Evolutionary conservation across 30 jellyfish, hydroid and myxozoan species (phyloP).

Genomic region (Aurelia aurita): DNA sequence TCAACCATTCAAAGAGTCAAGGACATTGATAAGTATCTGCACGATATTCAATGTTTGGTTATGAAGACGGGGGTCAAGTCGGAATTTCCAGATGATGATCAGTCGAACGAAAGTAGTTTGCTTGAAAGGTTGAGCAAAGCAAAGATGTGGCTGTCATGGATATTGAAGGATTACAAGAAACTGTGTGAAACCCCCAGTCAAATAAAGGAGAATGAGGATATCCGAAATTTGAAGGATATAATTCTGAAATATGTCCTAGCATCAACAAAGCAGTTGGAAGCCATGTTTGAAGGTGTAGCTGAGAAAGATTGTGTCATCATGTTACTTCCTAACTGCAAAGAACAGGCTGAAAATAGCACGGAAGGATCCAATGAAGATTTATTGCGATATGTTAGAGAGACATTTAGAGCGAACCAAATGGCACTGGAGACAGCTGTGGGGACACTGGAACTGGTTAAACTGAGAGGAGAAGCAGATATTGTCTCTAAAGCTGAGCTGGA

Average conservation of each 20-base stretch:
- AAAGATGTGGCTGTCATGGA: conserved; percentile 54
- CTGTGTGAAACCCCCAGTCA: conserved; percentile 51
- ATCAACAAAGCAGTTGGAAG: conserved; percentile 70
- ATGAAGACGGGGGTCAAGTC: conserved; percentile 55
- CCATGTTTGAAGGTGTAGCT: conserved; percentile 60
- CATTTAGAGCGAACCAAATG: conserved; percentile 77
- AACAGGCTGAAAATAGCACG: conserved; percentile 5
- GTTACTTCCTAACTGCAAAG: conserved; percentile 56
- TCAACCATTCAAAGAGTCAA: conserved; percentile 31
- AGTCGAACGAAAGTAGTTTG: background rate
- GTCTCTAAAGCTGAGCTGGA: conserved; percentile 48
- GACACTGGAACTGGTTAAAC: conserved; percentile 82
- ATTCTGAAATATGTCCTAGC: conserved; percentile 63
- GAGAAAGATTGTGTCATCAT: conserved; percentile 73
- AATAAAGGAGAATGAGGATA: conserved; percentile 8
- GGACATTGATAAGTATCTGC: conserved; percentile 20
- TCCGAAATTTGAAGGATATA: conserved; percentile 46
- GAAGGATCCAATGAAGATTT: conserved; percentile 68
- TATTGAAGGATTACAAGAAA: conserved; percentile 48
- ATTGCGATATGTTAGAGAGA: conserved; percentile 65
- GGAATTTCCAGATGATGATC: conserved; percentile 17
- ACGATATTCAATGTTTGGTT: conserved; percentile 23
- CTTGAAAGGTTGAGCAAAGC: conserved; percentile 21
- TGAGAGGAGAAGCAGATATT: conserved; percentile 76
- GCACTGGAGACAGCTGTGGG: conserved; percentile 84